Base-by-base conservation (phyloP, 30 jellyfish, hydroid and myxozoan species). In the Rhopilema esculentum region DNA sequence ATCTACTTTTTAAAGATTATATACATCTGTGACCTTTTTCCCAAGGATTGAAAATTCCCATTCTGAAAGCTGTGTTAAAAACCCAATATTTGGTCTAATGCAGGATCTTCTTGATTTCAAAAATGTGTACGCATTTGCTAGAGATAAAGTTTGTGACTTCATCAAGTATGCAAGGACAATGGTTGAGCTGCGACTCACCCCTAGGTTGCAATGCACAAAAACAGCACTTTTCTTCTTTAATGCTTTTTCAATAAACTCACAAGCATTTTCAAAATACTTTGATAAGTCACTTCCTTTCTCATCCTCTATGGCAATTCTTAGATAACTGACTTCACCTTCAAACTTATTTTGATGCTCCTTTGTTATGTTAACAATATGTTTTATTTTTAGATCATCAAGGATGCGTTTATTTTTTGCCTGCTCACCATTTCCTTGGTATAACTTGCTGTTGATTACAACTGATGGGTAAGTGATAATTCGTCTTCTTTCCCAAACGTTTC, bases 391-490 rank as follows among this genome's bases (percentile, higher is more conserved):
- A 23, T 80, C 71, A 19, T 78, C 80, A 66, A 93, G 62, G 1
- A 93, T 86, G 21, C 64, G 23, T 27, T 66, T 72, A 68, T 87
- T 88, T 20, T 94, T 77, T 0, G 98, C 98, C 75, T 93, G 98
- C 16, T 85, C 97, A n/a, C 98, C 98, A 7, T 79, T 92, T 16
- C 98, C 98, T 83, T 93, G 98, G 65, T 81, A 93, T 18, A 93
- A 81, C 75, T 67, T 79, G 26, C 66, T 69, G 62, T 85, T 80
- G 63, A 93, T 65, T 26, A 93, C 66, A 49, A 81, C 91, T 0
- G 98, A 93, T 8, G 98, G 98, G 84, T 93, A 93, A 9, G 91
- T 79, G 19, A 71, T 52, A 17, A 93, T 66, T 31, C 40, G 24
- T 33, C 88, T 80, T 27, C 98, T 49, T 57, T 93, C 98, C 72